Conservation (phyloP, 1,140 invertebrate species). For the Drosophila pallidifrons region DNA sequence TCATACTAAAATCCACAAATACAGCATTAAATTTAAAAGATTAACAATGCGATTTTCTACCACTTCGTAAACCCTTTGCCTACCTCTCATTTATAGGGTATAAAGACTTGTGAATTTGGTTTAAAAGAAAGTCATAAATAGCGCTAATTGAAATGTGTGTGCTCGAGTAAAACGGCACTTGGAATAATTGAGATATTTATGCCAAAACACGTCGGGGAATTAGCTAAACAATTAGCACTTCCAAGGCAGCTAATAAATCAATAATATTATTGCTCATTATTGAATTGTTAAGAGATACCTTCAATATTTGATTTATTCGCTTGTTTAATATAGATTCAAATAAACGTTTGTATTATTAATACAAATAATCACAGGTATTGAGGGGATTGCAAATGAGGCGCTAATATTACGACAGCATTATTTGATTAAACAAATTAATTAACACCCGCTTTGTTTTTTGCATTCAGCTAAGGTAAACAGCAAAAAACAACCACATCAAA, state of each 20-base stretch:
- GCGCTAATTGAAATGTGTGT: constrained; percentile 12
- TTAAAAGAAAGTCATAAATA: neutral
- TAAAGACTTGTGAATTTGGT: neutral
- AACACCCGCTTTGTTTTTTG: constrained; percentile 64
- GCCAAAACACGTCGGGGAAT: constrained; percentile 7
- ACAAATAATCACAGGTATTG: neutral
- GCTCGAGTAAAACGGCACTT: neutral
- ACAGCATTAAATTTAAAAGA: too few relatives aligned
- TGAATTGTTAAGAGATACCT: constrained; percentile 4
- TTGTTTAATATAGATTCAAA: neutral
- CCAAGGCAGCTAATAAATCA: constrained; percentile 15
- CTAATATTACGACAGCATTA: constrained; percentile 28
- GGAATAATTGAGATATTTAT: constrained; percentile 25
- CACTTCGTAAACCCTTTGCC: too few relatives aligned
- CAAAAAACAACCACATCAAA: constrained; percentile 41
- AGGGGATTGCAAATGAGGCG: constrained; percentile 35
- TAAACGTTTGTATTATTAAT: neutral
- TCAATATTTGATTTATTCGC: constrained; percentile 11
- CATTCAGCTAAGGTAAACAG: constrained; percentile 49
- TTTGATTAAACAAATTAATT: constrained; percentile 72
- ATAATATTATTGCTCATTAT: neutral
- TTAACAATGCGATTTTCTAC: too few relatives aligned
- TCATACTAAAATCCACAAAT: too few relatives aligned
- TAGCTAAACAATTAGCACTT: neutral
- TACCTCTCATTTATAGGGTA: neutral